Conservation (phyloP, 2,113 vertebrate species). For the Diadophis punctatus region DNA sequence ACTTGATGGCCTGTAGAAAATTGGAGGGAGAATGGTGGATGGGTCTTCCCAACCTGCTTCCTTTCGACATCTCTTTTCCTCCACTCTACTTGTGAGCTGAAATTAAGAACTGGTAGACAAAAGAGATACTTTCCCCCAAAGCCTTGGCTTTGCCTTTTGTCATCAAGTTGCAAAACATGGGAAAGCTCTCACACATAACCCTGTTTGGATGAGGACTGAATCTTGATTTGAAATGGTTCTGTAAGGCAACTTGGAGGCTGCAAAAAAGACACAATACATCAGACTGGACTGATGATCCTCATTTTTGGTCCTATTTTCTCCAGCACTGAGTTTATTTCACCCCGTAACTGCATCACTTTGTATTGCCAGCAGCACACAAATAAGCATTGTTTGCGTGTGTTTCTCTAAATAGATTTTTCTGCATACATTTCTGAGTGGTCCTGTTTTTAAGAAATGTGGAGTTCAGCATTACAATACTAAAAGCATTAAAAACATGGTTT, state of each 20-base stretch:
- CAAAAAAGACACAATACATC: not conserved
- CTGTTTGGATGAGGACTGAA: not conserved
- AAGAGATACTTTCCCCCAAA: not conserved
- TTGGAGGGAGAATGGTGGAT: constrained; percentile 15
- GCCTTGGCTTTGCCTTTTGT: constrained; percentile 20
- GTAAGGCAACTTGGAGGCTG: not conserved
- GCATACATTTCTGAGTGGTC: not conserved
- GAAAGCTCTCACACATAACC: not conserved
- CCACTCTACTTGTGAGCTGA: constrained; percentile 11
- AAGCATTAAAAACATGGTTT: too few relatives aligned
- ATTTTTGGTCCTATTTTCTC: not conserved
- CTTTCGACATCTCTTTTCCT: not conserved
- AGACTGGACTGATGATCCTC: not conserved
- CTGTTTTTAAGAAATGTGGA: not conserved
- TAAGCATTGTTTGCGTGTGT: not conserved
- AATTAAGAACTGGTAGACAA: constrained; percentile 39
- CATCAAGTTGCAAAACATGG: not conserved
- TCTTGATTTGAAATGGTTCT: not conserved
- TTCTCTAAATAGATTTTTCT: not conserved
- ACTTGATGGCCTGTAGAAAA: constrained; percentile 17
- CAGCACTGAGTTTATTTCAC: not conserved
- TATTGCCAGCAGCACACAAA: not conserved
- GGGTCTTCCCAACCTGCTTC: not conserved
- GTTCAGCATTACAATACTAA: not conserved
- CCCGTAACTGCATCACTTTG: not conserved